Evolutionary conservation across 2,113 vertebrate species (phyloP), one percentile per base, ranked within the genome.

Genomic region (Gavia stellata): DNA sequence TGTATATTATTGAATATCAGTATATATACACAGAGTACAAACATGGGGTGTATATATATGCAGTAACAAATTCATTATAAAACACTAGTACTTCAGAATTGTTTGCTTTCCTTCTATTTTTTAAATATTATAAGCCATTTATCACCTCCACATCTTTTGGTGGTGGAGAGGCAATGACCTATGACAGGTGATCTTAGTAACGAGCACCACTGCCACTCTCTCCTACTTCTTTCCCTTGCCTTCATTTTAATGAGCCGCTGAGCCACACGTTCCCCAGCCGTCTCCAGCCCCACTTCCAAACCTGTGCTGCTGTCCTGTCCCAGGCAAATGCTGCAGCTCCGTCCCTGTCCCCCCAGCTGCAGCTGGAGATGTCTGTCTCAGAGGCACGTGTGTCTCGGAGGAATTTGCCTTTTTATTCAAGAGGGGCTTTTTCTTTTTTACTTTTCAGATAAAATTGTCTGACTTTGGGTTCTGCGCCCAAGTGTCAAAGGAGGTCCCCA

Each of bases 401-500:
- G 44, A 25, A 24, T 29, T 29, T 25, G 10, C 58, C 12, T 47
- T 28, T 29, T 71, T 67, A 44, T 4, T 87, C 31, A 85, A 14
- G 40, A 68, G 25, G 8, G 13, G 1, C 16, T 59, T 86, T 73
- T 10, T 38, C 63, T 34, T 42, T 66, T 82, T 55, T 8, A 5
- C 24, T 40, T 71, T 94, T 68, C 95, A 99, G 99, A 99, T 99
- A 97, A 99, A 99, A 93, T 96, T 99, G 34, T 99, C 99, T 4
- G 99, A 99, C 97, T 99, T 99, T 12, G 99, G 99, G 74, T 99
- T 99, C 97, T 99, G 99, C 65, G 99, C 99, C 94, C 99, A 99
- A 98, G 99, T 99, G 95, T 99, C 99, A 83, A 99, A 99, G 98
- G 99, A 99, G 95, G 99, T 99, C 40, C 99, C 99, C 26, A 99